These are phyloP conservation scores for Andrena marginata DNA, from an alignment of 2,888 invertebrate genomes.

Conservation along the genomic window DNA sequence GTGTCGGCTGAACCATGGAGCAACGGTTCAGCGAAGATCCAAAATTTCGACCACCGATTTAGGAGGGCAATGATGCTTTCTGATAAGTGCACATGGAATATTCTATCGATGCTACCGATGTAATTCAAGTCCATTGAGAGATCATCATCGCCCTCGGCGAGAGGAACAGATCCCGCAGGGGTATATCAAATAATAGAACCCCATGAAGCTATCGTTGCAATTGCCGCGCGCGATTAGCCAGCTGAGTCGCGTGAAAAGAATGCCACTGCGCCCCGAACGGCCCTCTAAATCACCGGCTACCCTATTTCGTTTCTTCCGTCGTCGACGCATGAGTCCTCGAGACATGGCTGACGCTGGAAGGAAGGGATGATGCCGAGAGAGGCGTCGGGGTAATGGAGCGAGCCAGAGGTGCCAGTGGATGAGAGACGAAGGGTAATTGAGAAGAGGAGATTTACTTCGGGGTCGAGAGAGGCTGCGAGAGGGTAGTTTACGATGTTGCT, in stretches of 20 bases:
- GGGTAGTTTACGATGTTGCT: constrained; percentile 76
- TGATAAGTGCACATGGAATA: too few relatives aligned
- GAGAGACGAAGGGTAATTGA: constrained; percentile 82
- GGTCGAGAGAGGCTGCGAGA: constrained; percentile 56
- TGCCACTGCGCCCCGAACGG: not conserved
- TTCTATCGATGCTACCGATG: not conserved
- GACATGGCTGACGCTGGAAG: constrained; percentile 36
- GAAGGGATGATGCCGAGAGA: constrained; percentile 61
- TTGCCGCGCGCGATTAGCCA: constrained; percentile 2
- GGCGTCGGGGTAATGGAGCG: constrained; percentile 79
- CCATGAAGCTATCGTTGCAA: not conserved
- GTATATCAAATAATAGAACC: not conserved
- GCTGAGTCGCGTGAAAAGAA: not conserved
- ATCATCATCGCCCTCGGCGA: not conserved
- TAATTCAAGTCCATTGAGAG: not conserved
- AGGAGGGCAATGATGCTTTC: too few relatives aligned
- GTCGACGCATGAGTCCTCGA: constrained; percentile 25
- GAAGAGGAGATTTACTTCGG: constrained; percentile 84
- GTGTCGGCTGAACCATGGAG: too few relatives aligned
- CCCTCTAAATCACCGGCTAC: constrained; percentile 36
- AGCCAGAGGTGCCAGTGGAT: constrained; percentile 63
- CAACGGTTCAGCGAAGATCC: too few relatives aligned
- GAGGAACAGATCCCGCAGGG: not conserved
- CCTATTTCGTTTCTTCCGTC: constrained; percentile 52
- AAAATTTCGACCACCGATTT: too few relatives aligned